Evolutionary conservation across 2,797 vertebrate genomes (phyloP), one percentile per base, ranked within the genome.

Genomic region (Gastrophryne carolinensis): DNA sequence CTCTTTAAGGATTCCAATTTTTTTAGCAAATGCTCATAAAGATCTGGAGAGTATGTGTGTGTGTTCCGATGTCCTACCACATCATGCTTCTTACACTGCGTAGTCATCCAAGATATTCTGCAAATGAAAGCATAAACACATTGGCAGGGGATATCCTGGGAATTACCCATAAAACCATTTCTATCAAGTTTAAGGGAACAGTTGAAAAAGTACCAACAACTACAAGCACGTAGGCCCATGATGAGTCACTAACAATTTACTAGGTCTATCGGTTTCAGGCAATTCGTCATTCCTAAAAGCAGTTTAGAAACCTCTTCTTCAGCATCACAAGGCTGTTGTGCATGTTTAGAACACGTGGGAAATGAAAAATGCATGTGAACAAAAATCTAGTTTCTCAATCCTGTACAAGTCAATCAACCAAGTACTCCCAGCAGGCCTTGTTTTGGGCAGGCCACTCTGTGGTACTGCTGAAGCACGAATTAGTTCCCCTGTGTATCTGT

Each of bases 81-180:
- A n/a, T n/a, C n/a, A n/a, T n/a, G n/a, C 32, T 29, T 26, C 58
- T 63, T 57, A 49, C 57, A 50, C 30, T 35, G 60, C 41, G 54
- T 63, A 53, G 57, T 44, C 57, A 54, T 69, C 57, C 32, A 24
- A 62, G 24, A 19, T 58, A 71, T 56, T 64, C 35, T 49, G 58
- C 29, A 37, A 66, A 77, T 50, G 64, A 71, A 57, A 63, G 65
- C 58, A 27, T 53, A 23, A 56, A 71, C 64, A 64, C 66, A 49
- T 70, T 60, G 54, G 49, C 35, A 35, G 35, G 30, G 57, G 15
- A 77, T 71, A 69, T 41, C 27, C 6, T 54, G 74, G 66, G 58
- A 64, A 71, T 71, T 50, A 57, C 29, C 57, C 47, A 77, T 27
- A 30, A 39, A 69, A 32, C 27, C 47, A 21, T 17, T 39, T 65